phyloP scores from a whole-genome alignment of 2,113 vertebrate species.

The Atrichornis clamosus region DNA sequence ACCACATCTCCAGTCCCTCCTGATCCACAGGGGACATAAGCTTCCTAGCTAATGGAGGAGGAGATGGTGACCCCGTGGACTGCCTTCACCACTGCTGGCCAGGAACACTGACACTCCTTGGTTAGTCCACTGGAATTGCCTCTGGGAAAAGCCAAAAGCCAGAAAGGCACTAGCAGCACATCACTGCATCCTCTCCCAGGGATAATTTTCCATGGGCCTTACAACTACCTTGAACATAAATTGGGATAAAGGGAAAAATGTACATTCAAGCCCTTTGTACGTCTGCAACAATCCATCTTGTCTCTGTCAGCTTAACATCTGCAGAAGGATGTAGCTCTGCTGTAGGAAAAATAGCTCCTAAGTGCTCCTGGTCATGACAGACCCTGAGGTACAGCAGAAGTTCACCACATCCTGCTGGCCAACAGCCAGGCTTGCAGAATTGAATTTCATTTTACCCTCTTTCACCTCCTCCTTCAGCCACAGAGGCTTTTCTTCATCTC shows the following conservation, averaged over 20 bases:
- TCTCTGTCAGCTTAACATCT: constrained; percentile 32
- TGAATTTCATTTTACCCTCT: neutral
- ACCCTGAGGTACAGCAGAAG: neutral
- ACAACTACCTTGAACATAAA: neutral
- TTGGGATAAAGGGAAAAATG: neutral
- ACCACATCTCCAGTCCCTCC: neutral
- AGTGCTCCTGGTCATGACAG: neutral
- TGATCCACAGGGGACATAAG: neutral
- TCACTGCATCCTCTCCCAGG: neutral
- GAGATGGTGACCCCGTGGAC: neutral
- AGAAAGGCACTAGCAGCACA: neutral
- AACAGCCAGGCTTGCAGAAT: neutral
- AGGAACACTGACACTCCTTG: neutral
- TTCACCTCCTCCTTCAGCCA: constrained; percentile 14
- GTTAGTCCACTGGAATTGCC: neutral
- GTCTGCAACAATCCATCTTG: neutral
- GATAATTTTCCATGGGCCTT: neutral
- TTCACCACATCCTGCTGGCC: constrained; percentile 17
- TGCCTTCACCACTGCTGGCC: neutral
- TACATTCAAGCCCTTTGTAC: neutral
- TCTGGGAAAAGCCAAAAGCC: neutral
- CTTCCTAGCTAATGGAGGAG: neutral
- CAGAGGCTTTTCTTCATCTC: neutral
- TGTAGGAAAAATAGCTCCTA: neutral
- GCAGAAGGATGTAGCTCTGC: neutral